These are phyloP conservation scores for Celastrina argiolus DNA, from an alignment of 2,888 invertebrate genomes.

Conservation along the genomic window DNA sequence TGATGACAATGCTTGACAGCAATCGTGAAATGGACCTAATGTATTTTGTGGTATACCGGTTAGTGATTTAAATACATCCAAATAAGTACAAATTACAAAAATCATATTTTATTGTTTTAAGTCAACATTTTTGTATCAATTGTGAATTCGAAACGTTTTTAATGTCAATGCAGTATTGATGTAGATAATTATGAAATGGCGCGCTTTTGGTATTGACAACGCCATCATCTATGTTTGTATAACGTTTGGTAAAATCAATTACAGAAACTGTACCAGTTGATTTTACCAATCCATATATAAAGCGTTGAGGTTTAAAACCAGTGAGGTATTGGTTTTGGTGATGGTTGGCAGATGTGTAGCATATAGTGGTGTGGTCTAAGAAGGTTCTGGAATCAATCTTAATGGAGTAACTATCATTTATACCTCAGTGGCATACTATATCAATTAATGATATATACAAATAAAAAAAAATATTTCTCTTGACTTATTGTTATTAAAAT, in stretches of 20 bases:
- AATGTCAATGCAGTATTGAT: background rate
- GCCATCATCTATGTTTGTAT: background rate
- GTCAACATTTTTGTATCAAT: background rate
- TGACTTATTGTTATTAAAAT: too few relatives aligned
- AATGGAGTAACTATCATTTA: background rate
- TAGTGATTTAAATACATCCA: constrained; percentile 15
- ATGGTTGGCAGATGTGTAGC: background rate
- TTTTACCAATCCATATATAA: too few relatives aligned
- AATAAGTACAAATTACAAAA: constrained; percentile 20
- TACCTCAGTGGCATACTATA: background rate
- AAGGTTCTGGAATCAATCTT: background rate
- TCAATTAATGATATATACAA: background rate
- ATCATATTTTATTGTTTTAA: constrained; percentile 9
- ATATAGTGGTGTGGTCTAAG: background rate
- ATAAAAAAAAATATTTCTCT: background rate
- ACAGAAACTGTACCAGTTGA: too few relatives aligned
- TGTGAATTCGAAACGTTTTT: background rate
- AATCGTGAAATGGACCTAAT: background rate
- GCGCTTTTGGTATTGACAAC: background rate
- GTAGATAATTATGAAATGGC: background rate
- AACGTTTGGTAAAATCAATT: too few relatives aligned
- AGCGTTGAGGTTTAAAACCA: background rate
- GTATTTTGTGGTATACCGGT: constrained; percentile 9
- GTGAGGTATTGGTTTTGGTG: background rate
- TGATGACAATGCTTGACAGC: background rate